Percentiles rank a stretch among this genome's conserved stretches.
Conservation (phyloP, 2,113 vertebrate genomes). For the Alligator mississippiensis region DNA sequence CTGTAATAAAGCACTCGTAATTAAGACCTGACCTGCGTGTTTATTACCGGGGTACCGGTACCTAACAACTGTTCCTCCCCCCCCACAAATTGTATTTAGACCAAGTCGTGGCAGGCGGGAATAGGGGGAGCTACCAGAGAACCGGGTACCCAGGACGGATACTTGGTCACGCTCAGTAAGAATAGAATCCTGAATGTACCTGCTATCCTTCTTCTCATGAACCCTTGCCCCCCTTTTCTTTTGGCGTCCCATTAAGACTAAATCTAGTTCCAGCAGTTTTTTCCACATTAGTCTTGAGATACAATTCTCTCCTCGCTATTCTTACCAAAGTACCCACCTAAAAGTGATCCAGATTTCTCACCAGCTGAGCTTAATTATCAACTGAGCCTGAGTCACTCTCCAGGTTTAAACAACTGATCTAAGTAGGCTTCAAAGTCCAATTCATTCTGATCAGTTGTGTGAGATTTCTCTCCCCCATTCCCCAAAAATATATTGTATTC, state of each 20-base stretch:
- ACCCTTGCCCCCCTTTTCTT: neutral
- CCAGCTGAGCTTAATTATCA: neutral
- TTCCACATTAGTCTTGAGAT: neutral
- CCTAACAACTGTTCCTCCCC: too few species aligned
- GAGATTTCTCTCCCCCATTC: rapidly evolving
- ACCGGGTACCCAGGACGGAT: too few species aligned
- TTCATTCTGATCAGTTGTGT: neutral
- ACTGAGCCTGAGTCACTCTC: neutral
- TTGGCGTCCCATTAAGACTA: neutral
- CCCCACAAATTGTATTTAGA: too few species aligned
- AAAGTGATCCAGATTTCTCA: neutral
- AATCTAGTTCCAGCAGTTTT: neutral
- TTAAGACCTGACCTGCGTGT: too few species aligned
- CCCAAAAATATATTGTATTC: neutral
- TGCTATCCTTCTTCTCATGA: too few species aligned
- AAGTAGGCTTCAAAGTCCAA: neutral
- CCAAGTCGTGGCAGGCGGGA: too few species aligned
- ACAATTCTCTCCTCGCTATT: neutral
- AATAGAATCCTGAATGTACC: too few species aligned
- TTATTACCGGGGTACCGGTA: too few species aligned
- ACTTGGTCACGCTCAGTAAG: too few species aligned
- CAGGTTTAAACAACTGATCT: neutral
- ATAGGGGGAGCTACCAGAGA: too few species aligned
- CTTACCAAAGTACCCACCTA: neutral
- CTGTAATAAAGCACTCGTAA: too few species aligned